phyloP scores from a whole-genome alignment of 64 coral and sea anemone genomes.

The Orbicella faveolata region DNA sequence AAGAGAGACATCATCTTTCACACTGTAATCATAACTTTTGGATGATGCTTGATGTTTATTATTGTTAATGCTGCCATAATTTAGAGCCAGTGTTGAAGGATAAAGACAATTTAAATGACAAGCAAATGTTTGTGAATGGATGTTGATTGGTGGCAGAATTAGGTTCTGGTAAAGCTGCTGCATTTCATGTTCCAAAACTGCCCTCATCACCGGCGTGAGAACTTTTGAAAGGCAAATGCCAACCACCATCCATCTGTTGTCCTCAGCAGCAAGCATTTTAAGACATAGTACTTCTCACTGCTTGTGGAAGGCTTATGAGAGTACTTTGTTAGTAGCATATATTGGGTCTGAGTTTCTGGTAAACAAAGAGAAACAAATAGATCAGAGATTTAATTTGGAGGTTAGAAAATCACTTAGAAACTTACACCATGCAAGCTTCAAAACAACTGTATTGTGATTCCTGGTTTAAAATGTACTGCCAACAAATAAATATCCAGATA shows the following conservation, averaged over 20 bases:
- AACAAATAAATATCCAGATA: no score
- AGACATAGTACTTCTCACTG: no score
- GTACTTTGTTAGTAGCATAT: no score
- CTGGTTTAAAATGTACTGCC: no score
- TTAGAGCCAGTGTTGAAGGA: neutral
- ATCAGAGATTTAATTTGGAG: no score
- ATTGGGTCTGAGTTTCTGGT: no score
- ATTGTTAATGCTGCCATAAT: slow-evolving; percentile 73
- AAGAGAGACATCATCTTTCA: slow-evolving; percentile 22
- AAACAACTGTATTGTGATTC: no score
- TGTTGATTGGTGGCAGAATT: neutral
- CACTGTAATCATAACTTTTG: slow-evolving; percentile 41
- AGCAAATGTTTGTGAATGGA: slow-evolving; percentile 52
- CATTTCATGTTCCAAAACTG: slow-evolving; percentile 32
- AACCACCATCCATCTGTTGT: slow-evolving; percentile 72
- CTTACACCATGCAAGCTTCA: no score
- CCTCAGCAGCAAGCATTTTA: slow-evolving; percentile 6
- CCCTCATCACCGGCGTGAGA: slow-evolving; percentile 41
- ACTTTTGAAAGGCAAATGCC: slow-evolving; percentile 66
- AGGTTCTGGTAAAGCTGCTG: slow-evolving; percentile 9
- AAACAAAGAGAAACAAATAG: no score
- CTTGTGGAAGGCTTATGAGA: no score
- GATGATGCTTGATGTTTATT: slow-evolving; percentile 1
- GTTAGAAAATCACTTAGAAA: no score
- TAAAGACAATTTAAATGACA: neutral